These are phyloP conservation scores for Selenia dentaria DNA, from an alignment of 2,888 invertebrate genomes.

Conservation along the genomic window DNA sequence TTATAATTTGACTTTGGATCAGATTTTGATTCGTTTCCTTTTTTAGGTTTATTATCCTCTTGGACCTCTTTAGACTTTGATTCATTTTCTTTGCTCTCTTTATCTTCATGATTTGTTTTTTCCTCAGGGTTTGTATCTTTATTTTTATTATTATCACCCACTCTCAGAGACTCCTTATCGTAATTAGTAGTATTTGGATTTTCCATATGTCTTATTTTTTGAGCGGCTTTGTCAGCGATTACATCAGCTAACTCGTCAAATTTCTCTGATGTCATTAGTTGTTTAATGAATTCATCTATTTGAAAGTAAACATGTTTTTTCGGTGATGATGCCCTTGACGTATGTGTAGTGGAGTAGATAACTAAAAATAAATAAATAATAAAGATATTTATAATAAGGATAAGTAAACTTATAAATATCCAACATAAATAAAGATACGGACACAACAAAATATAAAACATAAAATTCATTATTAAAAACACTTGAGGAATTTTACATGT, in stretches of 20 bases:
- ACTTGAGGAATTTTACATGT: neutral
- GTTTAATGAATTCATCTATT: constrained; percentile 46
- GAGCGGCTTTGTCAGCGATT: constrained; percentile 49
- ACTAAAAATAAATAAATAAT: constrained; percentile 1
- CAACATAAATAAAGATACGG: neutral
- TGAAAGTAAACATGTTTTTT: constrained; percentile 14
- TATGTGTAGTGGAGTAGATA: neutral
- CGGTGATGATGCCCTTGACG: neutral
- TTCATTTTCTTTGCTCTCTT: neutral
- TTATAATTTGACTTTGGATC: neutral
- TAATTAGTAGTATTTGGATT: neutral
- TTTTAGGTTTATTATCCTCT: neutral
- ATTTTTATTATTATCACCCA: neutral
- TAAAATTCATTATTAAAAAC: neutral
- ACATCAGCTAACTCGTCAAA: constrained; percentile 47
- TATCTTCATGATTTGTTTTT: neutral
- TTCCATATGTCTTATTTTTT: constrained; percentile 37
- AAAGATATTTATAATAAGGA: too few relatives aligned
- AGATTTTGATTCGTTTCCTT: neutral
- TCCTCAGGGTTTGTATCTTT: neutral
- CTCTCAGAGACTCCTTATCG: constrained; percentile 2
- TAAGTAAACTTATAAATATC: neutral
- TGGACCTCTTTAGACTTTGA: neutral
- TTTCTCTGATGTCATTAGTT: constrained; percentile 42
- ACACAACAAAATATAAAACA: constrained; percentile 2